These are phyloP conservation scores for Sorex maritimensis DNA, from an alignment of 2,797 vertebrate species.

Conservation along the genomic window DNA sequence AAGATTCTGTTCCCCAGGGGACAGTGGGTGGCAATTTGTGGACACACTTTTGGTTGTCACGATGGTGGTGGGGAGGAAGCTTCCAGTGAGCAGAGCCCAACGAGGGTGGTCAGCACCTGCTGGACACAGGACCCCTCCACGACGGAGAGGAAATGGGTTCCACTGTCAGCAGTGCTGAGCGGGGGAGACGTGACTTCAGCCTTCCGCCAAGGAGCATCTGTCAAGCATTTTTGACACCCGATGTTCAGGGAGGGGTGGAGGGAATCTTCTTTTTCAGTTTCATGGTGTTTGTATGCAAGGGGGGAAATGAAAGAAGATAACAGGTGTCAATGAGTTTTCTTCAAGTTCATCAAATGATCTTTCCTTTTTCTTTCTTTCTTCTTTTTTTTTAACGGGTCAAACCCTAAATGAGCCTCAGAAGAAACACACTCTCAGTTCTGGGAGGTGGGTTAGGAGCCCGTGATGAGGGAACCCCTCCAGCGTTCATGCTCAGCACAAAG, in stretches of 20 bases:
- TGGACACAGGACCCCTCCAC: too few species aligned
- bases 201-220: not conserved
- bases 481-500: conserved; percentile 64
- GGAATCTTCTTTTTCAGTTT: conserved; percentile 34
- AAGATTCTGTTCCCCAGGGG: too few species aligned
- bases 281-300: conserved; percentile 31
- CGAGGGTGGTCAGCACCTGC: too few species aligned
- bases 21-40: too few species aligned
- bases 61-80: too few species aligned
- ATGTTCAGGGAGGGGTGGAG: conserved; percentile 24
- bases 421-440: conserved; percentile 44
- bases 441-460: conserved; percentile 59
- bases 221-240: not conserved
- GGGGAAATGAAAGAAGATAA: conserved; percentile 11
- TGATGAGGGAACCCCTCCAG: not conserved
- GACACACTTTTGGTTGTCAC: too few species aligned
- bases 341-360: conserved; percentile 54
- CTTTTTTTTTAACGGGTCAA: conserved; percentile 32
- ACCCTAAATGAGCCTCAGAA: conserved; percentile 58
- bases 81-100: too few species aligned
- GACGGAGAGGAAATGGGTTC: too few species aligned
- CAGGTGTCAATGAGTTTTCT: conserved; percentile 61
- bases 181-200: not conserved
- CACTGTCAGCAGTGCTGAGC: not conserved
- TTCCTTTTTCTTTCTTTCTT: conserved; percentile 46